Evolutionary conservation across 2,113 vertebrate species (phyloP).

Genomic region (Machaerirhynchus nigripectus): DNA sequence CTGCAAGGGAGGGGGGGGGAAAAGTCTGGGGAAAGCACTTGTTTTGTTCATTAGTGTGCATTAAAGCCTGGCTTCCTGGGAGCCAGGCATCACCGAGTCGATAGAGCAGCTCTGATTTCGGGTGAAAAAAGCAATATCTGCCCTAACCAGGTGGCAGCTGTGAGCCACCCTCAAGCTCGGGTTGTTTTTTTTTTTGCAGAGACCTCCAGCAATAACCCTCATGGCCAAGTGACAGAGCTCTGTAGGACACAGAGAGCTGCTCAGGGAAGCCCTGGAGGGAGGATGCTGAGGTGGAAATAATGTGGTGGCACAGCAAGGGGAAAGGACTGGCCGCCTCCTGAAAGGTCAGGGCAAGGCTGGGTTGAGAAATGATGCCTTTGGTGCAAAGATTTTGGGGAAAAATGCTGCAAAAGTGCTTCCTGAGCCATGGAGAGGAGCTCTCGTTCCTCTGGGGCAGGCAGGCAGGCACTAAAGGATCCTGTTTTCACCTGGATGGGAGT

Average conservation of each 20-base stretch:
- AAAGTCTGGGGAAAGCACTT: conserved; percentile 41
- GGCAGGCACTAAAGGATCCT: not conserved
- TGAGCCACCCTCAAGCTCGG: not conserved
- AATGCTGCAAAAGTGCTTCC: not conserved
- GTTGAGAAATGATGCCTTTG: fast-evolving
- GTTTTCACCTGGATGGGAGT: not conserved
- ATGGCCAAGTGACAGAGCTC: not conserved
- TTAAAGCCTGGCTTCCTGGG: not conserved
- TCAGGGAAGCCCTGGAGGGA: not conserved
- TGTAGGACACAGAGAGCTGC: not conserved
- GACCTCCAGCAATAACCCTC: not conserved
- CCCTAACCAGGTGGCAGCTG: not conserved
- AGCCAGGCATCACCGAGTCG: not conserved
- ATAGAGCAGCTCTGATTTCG: not conserved
- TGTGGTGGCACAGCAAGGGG: not conserved
- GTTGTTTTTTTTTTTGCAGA: not conserved
- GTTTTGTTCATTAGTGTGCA: conserved; percentile 38
- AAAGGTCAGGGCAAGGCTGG: not conserved
- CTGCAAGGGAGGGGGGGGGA: not conserved
- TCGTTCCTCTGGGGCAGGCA: not conserved
- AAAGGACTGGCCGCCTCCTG: not conserved
- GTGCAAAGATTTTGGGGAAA: not conserved
- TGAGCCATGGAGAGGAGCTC: not conserved
- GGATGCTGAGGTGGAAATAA: not conserved
- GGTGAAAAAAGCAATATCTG: not conserved